Conservation (phyloP, 2,888 invertebrate genomes). For the Euplagia quadripunctaria region DNA sequence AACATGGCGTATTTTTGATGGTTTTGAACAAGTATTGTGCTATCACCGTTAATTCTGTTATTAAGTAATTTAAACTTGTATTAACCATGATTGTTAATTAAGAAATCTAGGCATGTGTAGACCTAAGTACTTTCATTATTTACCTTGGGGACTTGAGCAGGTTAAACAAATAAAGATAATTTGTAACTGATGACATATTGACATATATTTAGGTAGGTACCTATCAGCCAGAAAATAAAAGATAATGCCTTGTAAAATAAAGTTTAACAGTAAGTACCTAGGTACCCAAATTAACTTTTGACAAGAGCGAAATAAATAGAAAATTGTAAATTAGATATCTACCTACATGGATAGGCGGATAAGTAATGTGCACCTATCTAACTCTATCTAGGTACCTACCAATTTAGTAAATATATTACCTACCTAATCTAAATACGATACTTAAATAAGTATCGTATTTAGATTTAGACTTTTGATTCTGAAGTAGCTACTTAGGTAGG, state of each 20-base stretch:
- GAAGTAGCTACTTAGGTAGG: too few species aligned
- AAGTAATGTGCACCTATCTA: neutral
- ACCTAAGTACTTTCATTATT: neutral
- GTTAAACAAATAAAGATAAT: neutral
- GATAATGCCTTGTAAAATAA: neutral
- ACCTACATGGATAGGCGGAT: neutral
- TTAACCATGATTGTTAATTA: neutral
- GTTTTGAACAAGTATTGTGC: neutral
- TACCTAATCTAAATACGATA: too few species aligned
- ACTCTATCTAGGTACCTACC: too few species aligned
- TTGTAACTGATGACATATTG: slow-evolving; percentile 2
- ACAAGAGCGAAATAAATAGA: neutral
- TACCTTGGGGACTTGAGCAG: slow-evolving; percentile 60
- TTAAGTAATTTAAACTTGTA: neutral
- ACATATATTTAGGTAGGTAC: neutral
- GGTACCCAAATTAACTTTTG: neutral
- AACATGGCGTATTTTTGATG: slow-evolving; percentile 54
- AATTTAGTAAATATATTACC: too few species aligned
- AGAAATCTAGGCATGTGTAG: neutral
- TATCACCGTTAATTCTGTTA: neutral
- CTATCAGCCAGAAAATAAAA: neutral
- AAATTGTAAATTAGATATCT: neutral
- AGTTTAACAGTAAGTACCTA: neutral
- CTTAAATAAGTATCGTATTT: too few species aligned
- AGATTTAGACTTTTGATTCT: too few species aligned